Evolutionary conservation across 37 sponge, comb jelly and placozoan genomes (phyloP).

Genomic region (Theonella swinhoei): DNA sequence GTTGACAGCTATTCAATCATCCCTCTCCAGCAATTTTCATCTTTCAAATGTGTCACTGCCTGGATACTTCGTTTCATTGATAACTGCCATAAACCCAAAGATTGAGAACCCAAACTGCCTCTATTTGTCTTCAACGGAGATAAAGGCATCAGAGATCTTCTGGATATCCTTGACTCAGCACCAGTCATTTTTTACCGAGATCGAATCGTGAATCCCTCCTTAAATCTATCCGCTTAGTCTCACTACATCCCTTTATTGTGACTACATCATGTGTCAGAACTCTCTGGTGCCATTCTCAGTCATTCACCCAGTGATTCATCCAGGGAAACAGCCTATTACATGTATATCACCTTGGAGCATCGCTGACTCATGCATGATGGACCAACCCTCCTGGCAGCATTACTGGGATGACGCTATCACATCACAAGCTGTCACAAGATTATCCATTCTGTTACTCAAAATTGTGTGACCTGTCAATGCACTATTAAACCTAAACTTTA

Average conservation of each 20-base stretch:
- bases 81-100: too few relatives aligned
- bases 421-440: conserved; percentile 16
- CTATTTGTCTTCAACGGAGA: conserved; percentile 10
- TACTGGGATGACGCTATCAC: background rate
- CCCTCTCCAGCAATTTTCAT: conserved; percentile 1
- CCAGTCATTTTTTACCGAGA: background rate
- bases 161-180: conserved; percentile 5
- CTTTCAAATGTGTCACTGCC: conserved; percentile 31
- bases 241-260: conserved; percentile 29
- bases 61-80: conserved; percentile 35
- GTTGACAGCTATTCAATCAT: background rate
- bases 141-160: background rate
- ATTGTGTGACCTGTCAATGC: conserved; percentile 49
- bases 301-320: conserved; percentile 42
- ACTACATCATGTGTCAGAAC: conserved; percentile 25
- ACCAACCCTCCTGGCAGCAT: background rate
- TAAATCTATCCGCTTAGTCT: background rate
- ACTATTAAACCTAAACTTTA: conserved; percentile 23
- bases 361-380: conserved; percentile 33
- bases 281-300: conserved; percentile 1
- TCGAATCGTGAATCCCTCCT: background rate
- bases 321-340: conserved; percentile 10
- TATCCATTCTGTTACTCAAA: conserved; percentile 31
- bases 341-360: conserved; percentile 27
- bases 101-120: background rate